These are phyloP conservation scores for Acarapis woodi DNA, from an alignment of 1,140 invertebrate species.

Conservation along the genomic window DNA sequence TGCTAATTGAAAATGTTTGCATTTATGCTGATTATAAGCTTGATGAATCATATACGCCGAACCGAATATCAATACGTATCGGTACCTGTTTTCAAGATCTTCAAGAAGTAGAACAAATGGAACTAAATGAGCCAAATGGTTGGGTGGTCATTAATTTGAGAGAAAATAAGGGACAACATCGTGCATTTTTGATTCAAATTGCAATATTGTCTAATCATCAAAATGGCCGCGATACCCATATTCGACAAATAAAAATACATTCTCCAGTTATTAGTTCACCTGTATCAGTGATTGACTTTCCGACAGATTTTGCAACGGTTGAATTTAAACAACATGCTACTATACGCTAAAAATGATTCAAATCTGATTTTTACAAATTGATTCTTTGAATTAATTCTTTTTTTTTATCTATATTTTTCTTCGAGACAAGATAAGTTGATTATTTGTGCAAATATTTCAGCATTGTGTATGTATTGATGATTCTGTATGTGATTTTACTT, in stretches of 20 bases:
- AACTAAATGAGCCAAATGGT: constrained; percentile 70
- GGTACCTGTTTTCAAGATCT: constrained; percentile 92
- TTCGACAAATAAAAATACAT: constrained; percentile 84
- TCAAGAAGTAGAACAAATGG: constrained; percentile 82
- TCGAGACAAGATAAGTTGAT: too few species aligned
- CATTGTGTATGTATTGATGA: too few species aligned
- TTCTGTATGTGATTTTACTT: too few species aligned
- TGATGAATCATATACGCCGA: constrained; percentile 96
- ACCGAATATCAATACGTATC: constrained; percentile 68
- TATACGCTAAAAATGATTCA: constrained; percentile 24
- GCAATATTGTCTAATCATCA: constrained; percentile 94
- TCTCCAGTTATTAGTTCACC: constrained; percentile 49
- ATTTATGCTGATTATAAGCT: constrained; percentile 92
- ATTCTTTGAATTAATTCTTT: too few species aligned
- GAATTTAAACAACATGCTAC: constrained; percentile 5
- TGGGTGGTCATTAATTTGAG: constrained; percentile 82
- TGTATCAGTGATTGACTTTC: constrained; percentile 19
- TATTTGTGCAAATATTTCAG: too few species aligned
- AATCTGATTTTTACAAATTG: too few species aligned
- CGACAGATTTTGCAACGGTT: constrained; percentile 7
- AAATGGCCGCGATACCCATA: constrained; percentile 89
- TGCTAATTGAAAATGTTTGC: constrained; percentile 73
- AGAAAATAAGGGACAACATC: constrained; percentile 52
- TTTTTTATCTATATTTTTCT: too few species aligned
- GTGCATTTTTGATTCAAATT: constrained; percentile 87